Conservation (phyloP, 2,888 invertebrate genomes). For the Amphipyra berbera region DNA sequence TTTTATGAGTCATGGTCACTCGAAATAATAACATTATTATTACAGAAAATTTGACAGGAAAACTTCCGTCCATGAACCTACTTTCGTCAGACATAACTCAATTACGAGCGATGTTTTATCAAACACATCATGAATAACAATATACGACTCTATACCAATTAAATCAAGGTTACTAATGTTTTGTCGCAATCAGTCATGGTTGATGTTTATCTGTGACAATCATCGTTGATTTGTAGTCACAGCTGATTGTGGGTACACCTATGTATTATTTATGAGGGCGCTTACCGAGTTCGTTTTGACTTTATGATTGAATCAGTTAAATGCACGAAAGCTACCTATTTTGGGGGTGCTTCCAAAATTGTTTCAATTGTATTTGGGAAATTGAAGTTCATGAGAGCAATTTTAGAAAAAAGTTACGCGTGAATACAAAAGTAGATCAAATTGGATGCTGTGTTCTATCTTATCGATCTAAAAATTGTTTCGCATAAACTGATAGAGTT, state of each 20-base stretch:
- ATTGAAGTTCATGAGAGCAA: background rate
- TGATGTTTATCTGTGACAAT: conserved; percentile 47
- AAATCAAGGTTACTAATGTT: conserved; percentile 59
- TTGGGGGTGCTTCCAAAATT: background rate
- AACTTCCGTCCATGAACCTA: background rate
- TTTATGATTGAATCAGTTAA: conserved; percentile 23
- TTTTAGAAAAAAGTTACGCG: background rate
- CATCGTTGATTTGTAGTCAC: conserved; percentile 44
- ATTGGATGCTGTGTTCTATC: too few species aligned
- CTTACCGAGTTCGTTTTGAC: conserved; percentile 11
- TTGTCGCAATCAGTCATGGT: conserved; percentile 55
- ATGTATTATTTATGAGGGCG: conserved; percentile 54
- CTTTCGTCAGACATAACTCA: conserved; percentile 13
- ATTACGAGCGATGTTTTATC: conserved; percentile 32
- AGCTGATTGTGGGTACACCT: conserved; percentile 36
- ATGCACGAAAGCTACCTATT: conserved; percentile 1
- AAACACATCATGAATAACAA: conserved; percentile 35
- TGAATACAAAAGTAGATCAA: too few species aligned
- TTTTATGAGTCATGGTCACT: too few species aligned
- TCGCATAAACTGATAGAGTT: too few species aligned
- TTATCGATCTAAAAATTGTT: too few species aligned
- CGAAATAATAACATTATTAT: too few species aligned
- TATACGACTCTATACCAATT: conserved; percentile 39
- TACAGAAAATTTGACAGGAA: too few species aligned
- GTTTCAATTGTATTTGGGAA: background rate